Base-by-base conservation (phyloP, 1,140 invertebrate species). In the Aphelenchoides fujianensis region DNA sequence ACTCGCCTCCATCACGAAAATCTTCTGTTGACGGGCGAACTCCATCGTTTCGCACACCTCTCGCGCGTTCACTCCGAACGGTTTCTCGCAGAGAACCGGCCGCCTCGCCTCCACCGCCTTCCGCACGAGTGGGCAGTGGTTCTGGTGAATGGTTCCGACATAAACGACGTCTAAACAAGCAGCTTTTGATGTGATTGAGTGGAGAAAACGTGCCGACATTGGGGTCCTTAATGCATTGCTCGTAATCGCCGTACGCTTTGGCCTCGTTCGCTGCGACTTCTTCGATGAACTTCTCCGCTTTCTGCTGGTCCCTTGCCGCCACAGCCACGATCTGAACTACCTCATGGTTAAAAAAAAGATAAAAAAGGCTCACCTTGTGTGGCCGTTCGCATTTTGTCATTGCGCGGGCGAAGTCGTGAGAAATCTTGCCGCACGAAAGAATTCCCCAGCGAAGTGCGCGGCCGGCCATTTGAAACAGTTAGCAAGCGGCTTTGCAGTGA, bases 21-120 rank as follows among this genome's bases (percentile, higher is more conserved):
- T 79, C 3, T 90, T 86, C 31, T 86, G 85, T 36, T 83, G 70
- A 88, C 79, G 79, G 1, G 86, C 85, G 28, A 76, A 70, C 37
- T 79, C 73, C 7, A 85, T 67, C 1, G 86, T 71, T 59, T 77
- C 71, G 70, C 83, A 72, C 35, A 74, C 76, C 69, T 80, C 90
- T 90, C 2, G 84, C 19, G 86, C 81, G 80, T 91, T 92, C 81
- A 92, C 82, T 27, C 89, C 90, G 61, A 93, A 82, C 0, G 92
- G 91, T 84, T 93, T 94, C 83, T 94, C 92, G 80, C 91, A 92
- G 1, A 94, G 83, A 1, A 93, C 90, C 76, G 91, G 89, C 84
- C 93, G 93, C 0, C 90, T 90, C 78, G 89, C 87, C 70, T 89
- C 87, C 9, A 93, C 82, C 86, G 91, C 90, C 74, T 91, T 70